A percentile compares a stretch with the other conserved stretches of the same genome.
Conservation (phyloP, 2,113 vertebrate species). For the Manacus vitellinus region DNA sequence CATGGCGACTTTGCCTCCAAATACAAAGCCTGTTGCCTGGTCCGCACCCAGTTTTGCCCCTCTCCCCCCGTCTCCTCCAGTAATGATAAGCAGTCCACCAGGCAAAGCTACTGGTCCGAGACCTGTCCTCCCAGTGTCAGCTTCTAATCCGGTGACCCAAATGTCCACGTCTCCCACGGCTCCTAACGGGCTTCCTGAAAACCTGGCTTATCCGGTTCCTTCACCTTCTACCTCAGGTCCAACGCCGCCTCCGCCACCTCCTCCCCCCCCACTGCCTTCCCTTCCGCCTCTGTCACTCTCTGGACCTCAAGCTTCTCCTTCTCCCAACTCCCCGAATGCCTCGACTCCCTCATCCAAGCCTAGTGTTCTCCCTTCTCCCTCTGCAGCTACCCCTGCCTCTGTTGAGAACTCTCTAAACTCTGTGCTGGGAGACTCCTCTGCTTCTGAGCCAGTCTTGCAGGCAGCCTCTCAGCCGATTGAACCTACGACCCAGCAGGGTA, state of each 20-base stretch:
- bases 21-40: slow-evolving; percentile 86
- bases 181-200: slow-evolving; percentile 78
- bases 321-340: slow-evolving; percentile 79
- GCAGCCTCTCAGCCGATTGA: slow-evolving; percentile 84
- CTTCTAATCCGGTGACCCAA: slow-evolving; percentile 84
- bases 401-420: slow-evolving; percentile 87
- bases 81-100: slow-evolving; percentile 97
- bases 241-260: slow-evolving; percentile 64
- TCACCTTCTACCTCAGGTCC: slow-evolving; percentile 81
- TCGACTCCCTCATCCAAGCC: slow-evolving; percentile 93
- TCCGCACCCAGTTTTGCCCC: slow-evolving; percentile 87
- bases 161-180: slow-evolving; percentile 84
- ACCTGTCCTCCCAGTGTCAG: slow-evolving; percentile 86
- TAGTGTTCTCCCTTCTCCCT: slow-evolving; percentile 97
- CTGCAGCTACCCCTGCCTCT: slow-evolving; percentile 92
- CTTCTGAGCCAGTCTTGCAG: slow-evolving; percentile 84
- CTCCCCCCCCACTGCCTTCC: slow-evolving; percentile 81
- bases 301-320: slow-evolving; percentile 79
- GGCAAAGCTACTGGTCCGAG: slow-evolving; percentile 91
- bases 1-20: slow-evolving; percentile 71
- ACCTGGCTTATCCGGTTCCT: slow-evolving; percentile 67
- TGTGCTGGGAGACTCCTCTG: slow-evolving; percentile 93
- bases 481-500: slow-evolving; percentile 84
- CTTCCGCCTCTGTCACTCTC: slow-evolving; percentile 78
- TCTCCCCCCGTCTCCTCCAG: slow-evolving; percentile 91